These are phyloP conservation scores for Porites lutea DNA, from an alignment of 64 coral and sea anemone genomes.

Conservation along the genomic window DNA sequence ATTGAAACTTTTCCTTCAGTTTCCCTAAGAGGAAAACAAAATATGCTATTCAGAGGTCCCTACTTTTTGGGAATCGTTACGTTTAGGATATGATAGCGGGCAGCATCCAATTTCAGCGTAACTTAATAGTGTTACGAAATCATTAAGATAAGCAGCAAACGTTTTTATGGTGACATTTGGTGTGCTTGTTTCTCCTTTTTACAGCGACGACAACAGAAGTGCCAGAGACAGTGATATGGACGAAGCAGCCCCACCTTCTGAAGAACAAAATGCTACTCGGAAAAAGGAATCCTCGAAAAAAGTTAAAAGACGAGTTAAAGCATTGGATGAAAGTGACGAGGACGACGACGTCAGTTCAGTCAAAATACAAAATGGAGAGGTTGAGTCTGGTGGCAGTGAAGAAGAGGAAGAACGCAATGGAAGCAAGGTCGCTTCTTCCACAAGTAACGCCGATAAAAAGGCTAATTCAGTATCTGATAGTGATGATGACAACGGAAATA, in stretches of 20 bases:
- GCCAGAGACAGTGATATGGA: not conserved
- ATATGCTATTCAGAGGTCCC: too few species aligned
- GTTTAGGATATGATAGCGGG: too few species aligned
- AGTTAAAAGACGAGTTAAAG: conserved; percentile 43
- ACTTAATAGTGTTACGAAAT: too few species aligned
- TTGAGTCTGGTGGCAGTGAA: not conserved
- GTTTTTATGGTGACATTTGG: too few species aligned
- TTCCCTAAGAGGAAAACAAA: too few species aligned
- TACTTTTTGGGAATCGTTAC: too few species aligned
- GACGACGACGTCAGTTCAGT: not conserved
- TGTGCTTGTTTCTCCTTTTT: not conserved
- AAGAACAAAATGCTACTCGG: not conserved
- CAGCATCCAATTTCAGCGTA: too few species aligned
- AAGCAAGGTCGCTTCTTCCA: not conserved
- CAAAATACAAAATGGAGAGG: not conserved
- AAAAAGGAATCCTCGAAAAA: not conserved
- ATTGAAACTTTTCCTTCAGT: too few species aligned
- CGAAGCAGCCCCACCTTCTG: not conserved
- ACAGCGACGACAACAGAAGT: not conserved
- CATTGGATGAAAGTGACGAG: conserved; percentile 48
- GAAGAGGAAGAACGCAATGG: not conserved
- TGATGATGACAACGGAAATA: conserved; percentile 27
- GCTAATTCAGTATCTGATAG: not conserved
- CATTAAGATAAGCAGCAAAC: too few species aligned
- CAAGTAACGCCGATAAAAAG: not conserved